A percentile compares a stretch with the other conserved stretches of the same genome.
These are phyloP conservation scores for Tenebrio molitor DNA, from an alignment of 1,140 invertebrate species.

Conservation along the genomic window DNA sequence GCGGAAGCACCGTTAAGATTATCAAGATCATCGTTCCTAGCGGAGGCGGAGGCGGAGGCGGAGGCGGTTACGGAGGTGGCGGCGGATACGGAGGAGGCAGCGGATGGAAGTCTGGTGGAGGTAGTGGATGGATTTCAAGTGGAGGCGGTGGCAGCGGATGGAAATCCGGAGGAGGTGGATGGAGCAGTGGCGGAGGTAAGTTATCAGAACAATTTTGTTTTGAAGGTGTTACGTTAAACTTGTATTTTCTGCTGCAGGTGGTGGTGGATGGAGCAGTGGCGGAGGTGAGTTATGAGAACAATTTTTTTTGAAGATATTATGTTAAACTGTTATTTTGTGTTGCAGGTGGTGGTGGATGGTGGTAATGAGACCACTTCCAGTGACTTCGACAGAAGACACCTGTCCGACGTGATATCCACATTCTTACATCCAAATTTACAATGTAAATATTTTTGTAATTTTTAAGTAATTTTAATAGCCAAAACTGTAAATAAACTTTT, in stretches of 20 bases:
- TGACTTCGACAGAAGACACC: background rate
- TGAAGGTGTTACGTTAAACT: background rate
- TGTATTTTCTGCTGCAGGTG: background rate
- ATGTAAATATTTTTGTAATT: slow-evolving; percentile 30
- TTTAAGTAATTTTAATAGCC: slow-evolving; percentile 13
- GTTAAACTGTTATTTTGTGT: background rate
- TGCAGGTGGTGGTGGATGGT: slow-evolving; percentile 29
- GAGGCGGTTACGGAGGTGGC: slow-evolving; percentile 39
- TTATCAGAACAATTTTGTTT: slow-evolving; percentile 10
- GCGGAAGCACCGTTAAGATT: slow-evolving; percentile 42
- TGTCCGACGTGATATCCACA: slow-evolving; percentile 4
- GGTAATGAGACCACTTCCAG: background rate
- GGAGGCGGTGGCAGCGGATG: slow-evolving; percentile 51
- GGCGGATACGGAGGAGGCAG: slow-evolving; percentile 39
- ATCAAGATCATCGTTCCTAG: slow-evolving; percentile 49
- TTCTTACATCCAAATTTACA: slow-evolving; percentile 15
- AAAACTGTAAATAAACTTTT: slow-evolving; percentile 39
- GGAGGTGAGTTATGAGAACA: slow-evolving; percentile 50
- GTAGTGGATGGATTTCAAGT: too few relatives aligned
- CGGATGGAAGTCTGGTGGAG: slow-evolving; percentile 39
- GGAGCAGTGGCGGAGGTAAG: slow-evolving; percentile 49
- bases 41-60: slow-evolving; percentile 32
- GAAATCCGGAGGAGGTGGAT: slow-evolving; percentile 47
- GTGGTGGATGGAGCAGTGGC: slow-evolving; percentile 13
- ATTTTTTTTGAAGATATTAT: background rate